These are phyloP conservation scores for Drosophila prostipennis DNA, from an alignment of 2,888 invertebrate species.

Conservation along the genomic window DNA sequence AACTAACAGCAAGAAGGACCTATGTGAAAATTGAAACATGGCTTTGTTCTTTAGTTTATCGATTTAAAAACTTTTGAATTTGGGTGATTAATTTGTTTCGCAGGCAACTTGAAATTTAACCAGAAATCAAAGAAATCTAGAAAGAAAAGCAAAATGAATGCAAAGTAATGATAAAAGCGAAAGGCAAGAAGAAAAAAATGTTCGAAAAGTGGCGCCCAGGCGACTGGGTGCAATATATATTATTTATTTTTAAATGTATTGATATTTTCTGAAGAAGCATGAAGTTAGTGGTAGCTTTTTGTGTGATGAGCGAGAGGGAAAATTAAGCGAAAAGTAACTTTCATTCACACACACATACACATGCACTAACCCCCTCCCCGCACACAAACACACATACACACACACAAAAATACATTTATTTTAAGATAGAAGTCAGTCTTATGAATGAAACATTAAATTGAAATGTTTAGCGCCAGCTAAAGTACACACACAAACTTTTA, in stretches of 20 bases:
- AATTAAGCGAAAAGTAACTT: slow-evolving; percentile 26
- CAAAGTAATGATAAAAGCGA: slow-evolving; percentile 9
- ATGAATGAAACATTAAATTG: slow-evolving; percentile 65
- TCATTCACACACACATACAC: slow-evolving; percentile 13
- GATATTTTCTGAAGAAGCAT: slow-evolving; percentile 61
- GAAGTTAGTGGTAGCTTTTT: slow-evolving; percentile 48
- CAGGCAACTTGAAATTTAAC: slow-evolving; percentile 24
- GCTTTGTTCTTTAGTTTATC: slow-evolving; percentile 46
- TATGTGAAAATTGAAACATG: slow-evolving; percentile 16
- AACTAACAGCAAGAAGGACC: slow-evolving; percentile 6
- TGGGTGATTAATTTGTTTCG: slow-evolving; percentile 53
- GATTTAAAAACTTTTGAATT: slow-evolving; percentile 42
- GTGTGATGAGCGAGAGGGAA: slow-evolving; percentile 35
- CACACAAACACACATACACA: slow-evolving; percentile 1
- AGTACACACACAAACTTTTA: slow-evolving; percentile 38
- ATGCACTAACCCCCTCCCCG: slow-evolving; percentile 2
- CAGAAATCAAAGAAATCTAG: neutral
- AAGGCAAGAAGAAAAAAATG: slow-evolving; percentile 22
- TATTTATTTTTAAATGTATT: slow-evolving; percentile 74
- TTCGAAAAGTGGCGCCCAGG: slow-evolving; percentile 20
- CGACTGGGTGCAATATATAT: slow-evolving; percentile 50
- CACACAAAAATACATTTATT: slow-evolving; percentile 44
- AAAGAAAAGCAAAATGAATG: slow-evolving; percentile 3
- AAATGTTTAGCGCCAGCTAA: slow-evolving; percentile 65
- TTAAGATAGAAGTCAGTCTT: slow-evolving; percentile 65